Evolutionary conservation across 1,140 invertebrate species (phyloP).

Genomic region (Drosophila pachea): DNA sequence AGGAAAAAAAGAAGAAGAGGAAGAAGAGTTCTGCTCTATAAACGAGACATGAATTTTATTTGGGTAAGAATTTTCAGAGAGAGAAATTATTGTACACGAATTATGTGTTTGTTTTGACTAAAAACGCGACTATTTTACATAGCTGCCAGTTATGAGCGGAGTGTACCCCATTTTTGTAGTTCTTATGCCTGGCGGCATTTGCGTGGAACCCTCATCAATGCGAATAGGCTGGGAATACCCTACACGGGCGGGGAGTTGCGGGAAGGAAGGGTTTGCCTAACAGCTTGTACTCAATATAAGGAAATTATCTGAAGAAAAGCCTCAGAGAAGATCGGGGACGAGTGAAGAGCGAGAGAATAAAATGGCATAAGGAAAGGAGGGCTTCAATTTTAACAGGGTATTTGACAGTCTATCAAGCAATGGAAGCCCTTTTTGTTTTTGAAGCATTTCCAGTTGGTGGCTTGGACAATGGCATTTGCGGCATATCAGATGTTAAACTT

Average conservation of each 20-base stretch:
- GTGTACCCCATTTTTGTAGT: too few species aligned
- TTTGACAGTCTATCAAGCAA: not conserved
- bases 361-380: too few species aligned
- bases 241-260: not conserved
- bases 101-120: slow-evolving; percentile 70
- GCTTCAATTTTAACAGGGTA: not conserved
- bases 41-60: slow-evolving; percentile 23
- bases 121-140: slow-evolving; percentile 46
- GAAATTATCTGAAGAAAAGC: too few species aligned
- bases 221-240: slow-evolving; percentile 13
- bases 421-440: slow-evolving; percentile 21
- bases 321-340: too few species aligned
- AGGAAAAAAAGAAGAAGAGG: too few species aligned
- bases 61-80: slow-evolving; percentile 14
- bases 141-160: slow-evolving; percentile 5
- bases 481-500: slow-evolving; percentile 67
- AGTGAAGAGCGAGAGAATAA: too few species aligned
- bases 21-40: slow-evolving; percentile 2
- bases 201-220: slow-evolving; percentile 57
- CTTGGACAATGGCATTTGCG: slow-evolving; percentile 52
- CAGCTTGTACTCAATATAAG: too few species aligned
- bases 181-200: slow-evolving; percentile 3
- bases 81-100: slow-evolving; percentile 57
- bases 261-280: too few species aligned
- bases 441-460: slow-evolving; percentile 23